Base-by-base conservation (phyloP, 2,888 invertebrate genomes). In the Dasypogon diadema region DNA sequence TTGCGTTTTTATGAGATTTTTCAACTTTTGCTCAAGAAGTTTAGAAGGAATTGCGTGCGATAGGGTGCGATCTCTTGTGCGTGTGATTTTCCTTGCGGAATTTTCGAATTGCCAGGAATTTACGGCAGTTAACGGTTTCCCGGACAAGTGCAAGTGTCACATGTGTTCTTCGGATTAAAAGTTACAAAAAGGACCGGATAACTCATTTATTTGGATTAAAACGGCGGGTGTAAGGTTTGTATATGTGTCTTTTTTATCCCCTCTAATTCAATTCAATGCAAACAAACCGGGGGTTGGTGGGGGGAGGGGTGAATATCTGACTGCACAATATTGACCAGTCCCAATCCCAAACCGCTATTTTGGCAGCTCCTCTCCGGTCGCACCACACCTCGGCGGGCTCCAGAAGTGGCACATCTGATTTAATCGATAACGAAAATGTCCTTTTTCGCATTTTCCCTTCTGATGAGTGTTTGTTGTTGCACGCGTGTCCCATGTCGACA, bases 371-470 rank as follows among this genome's bases (percentile, higher is more conserved):
- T 24, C 24, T 1, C 16, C 46, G 14, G 51, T 24, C n/a, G 26
- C 12, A 14, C n/a, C 5, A 14, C n/a, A 6, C 24, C 1, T 26
- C 24, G 63, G 22, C 14, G 48, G 48, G 30, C 26, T 48, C 51
- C 21, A 22, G 70, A 70, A 70, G 54, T 70, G 54, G 51, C 70
- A 70, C 54, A 54, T 70, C 34, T 70, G 70, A 70, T 54, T 46
- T 37, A 70, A 70, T 70, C 70, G 70, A 70, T 70, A 70, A 54
- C 54, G 70, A 30, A 54, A 54, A 30, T 54, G 51, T 30, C 54
- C 54, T 30, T 51, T 70, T 70, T 42, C 42, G n/a, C n/a, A 42
- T 42, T 42, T 70, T 70, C 30, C 16, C 34, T 30, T 16, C 3
- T 12, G 3, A n/a, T 16, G 65, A 54, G 26, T 65, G 14, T 46